Percentiles rank a stretch among this genome's conserved stretches.
These are phyloP conservation scores for Apodemus sylvaticus DNA, from an alignment of 2,113 vertebrate genomes.

Conservation along the genomic window DNA sequence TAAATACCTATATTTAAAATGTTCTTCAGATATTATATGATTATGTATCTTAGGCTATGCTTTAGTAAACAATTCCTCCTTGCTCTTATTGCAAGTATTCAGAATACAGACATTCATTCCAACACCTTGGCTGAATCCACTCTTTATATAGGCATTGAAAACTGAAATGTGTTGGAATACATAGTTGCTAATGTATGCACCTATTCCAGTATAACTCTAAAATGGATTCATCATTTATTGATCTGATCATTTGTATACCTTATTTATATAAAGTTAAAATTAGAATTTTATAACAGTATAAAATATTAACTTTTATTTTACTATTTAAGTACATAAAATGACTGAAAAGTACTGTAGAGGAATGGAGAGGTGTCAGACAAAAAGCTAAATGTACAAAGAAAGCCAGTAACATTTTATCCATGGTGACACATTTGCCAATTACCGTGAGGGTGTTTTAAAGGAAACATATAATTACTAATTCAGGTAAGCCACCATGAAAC, in stretches of 20 bases:
- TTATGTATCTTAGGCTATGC: not conserved
- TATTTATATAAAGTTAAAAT: not conserved
- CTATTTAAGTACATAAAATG: not conserved
- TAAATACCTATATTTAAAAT: not conserved
- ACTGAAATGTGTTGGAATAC: not conserved
- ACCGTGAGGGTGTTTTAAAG: not conserved
- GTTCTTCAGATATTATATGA: not conserved
- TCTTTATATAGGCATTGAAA: not conserved
- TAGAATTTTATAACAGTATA: no score
- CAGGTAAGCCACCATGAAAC: not conserved
- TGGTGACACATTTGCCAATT: not conserved
- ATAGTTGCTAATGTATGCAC: no score
- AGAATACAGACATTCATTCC: not conserved
- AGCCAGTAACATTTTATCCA: not conserved
- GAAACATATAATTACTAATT: not conserved
- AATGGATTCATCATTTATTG: not conserved
- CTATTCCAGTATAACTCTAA: not conserved
- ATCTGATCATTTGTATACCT: no score
- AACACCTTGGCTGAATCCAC: no score
- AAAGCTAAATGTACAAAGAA: not conserved
- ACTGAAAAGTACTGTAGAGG: not conserved
- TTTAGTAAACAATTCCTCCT: not conserved
- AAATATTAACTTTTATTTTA: not conserved
- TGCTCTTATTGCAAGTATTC: not conserved
- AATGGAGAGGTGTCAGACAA: not conserved